Evolutionary conservation across 2,113 vertebrate genomes (phyloP).

Genomic region (Clinocottus analis): DNA sequence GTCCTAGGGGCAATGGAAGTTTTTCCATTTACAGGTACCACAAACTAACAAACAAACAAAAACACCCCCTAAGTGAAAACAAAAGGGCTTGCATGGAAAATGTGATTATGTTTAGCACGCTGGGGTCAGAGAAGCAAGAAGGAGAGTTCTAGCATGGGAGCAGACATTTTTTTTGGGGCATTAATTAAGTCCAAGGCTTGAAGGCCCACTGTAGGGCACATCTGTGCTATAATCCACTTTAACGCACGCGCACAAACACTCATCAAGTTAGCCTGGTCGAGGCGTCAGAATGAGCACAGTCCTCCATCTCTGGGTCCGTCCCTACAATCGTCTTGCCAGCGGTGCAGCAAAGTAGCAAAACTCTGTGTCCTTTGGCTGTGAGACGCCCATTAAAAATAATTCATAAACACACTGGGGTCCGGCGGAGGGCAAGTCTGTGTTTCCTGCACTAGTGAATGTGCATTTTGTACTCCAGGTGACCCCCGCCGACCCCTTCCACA

Average conservation of each 20-base stretch:
- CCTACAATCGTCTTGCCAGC: neutral
- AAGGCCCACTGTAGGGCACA: constrained; percentile 44
- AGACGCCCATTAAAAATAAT: constrained; percentile 2
- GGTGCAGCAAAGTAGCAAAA: constrained; percentile 14
- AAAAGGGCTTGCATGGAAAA: neutral
- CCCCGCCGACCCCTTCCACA: neutral
- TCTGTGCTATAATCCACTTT: constrained; percentile 56
- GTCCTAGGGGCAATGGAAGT: neutral
- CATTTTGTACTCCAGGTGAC: constrained; percentile 8
- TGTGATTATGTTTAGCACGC: constrained; percentile 57
- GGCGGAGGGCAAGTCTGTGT: neutral
- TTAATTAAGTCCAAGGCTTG: constrained; percentile 41
- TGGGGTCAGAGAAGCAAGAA: constrained; percentile 24
- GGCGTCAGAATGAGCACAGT: constrained; percentile 11
- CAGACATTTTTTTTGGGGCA: constrained; percentile 42
- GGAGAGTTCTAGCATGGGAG: constrained; percentile 10
- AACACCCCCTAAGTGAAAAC: neutral
- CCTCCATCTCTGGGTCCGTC: constrained; percentile 11
- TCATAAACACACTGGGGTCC: constrained; percentile 26
- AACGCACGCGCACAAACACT: constrained; percentile 24
- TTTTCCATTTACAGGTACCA: constrained; percentile 19
- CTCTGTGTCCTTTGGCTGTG: constrained; percentile 18
- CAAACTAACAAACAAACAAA: constrained; percentile 22
- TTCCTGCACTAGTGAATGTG: constrained; percentile 29
- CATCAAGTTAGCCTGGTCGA: constrained; percentile 23